These are phyloP conservation scores for Drosophila conformis DNA, from an alignment of 2,888 invertebrate genomes.

Conservation along the genomic window DNA sequence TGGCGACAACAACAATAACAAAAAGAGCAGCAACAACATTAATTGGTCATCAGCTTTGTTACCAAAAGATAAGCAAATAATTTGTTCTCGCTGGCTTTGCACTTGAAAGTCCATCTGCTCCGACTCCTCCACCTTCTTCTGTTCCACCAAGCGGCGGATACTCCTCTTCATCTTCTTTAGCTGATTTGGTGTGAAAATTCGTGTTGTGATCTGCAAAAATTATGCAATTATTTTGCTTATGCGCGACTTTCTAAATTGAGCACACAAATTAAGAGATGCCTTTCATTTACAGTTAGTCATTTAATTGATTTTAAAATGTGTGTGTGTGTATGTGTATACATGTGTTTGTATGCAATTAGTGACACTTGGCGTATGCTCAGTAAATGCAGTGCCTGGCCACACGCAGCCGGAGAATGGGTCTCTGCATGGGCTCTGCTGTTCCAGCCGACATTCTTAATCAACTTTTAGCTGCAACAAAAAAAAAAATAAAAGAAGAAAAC, in stretches of 20 bases:
- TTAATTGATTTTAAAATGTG: slow-evolving; percentile 57
- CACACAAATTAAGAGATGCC: slow-evolving; percentile 47
- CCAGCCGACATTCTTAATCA: slow-evolving; percentile 64
- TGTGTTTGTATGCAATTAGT: slow-evolving; percentile 60
- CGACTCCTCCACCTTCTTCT: not conserved
- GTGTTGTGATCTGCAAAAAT: slow-evolving; percentile 47
- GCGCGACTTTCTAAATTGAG: slow-evolving; percentile 72
- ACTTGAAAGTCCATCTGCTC: slow-evolving; percentile 29
- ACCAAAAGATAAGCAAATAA: slow-evolving; percentile 71
- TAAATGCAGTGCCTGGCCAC: slow-evolving; percentile 63
- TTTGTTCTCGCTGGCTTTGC: slow-evolving; percentile 56
- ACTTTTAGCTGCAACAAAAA: slow-evolving; percentile 50
- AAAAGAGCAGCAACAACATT: slow-evolving; percentile 60
- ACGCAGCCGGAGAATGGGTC: slow-evolving; percentile 46
- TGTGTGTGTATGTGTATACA: slow-evolving; percentile 6
- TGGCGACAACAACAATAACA: slow-evolving; percentile 40
- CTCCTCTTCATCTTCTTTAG: not conserved
- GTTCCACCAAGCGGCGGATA: not conserved
- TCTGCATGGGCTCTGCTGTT: slow-evolving; percentile 27
- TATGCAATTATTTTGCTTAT: slow-evolving; percentile 71
- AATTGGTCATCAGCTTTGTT: slow-evolving; percentile 80
- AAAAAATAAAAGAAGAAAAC: slow-evolving; percentile 7
- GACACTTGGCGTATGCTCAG: slow-evolving; percentile 74
- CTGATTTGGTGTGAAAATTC: slow-evolving; percentile 58
- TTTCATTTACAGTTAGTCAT: slow-evolving; percentile 60